Conservation (phyloP, 2,797 vertebrate species). For the Xiphorhynchus erythropygius region DNA sequence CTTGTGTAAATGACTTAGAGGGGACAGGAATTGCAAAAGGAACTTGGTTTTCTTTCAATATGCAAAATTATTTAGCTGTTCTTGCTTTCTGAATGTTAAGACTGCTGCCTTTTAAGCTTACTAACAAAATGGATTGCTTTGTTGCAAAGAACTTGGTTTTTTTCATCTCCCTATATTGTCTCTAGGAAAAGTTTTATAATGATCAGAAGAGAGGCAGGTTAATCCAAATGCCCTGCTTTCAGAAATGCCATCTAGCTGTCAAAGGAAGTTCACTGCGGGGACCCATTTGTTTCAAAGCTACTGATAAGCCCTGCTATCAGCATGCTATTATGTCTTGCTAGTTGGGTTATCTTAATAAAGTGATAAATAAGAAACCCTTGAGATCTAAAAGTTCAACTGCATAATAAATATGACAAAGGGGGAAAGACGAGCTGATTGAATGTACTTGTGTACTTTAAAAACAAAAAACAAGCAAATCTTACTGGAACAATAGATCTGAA, state of each 20-base stretch:
- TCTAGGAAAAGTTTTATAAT: background rate
- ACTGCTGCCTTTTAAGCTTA: background rate
- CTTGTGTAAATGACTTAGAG: background rate
- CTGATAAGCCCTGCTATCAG: constrained; percentile 29
- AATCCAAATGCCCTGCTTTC: background rate
- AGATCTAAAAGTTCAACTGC: background rate
- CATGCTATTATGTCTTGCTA: background rate
- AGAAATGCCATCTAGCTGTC: constrained; percentile 47
- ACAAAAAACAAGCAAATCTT: background rate
- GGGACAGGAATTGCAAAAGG: background rate
- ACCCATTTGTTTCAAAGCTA: constrained; percentile 14
- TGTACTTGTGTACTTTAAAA: background rate
- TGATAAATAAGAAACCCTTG: constrained; percentile 15
- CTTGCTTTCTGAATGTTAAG: background rate
- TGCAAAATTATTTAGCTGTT: background rate
- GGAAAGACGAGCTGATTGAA: background rate
- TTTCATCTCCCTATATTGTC: background rate
- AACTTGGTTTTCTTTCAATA: background rate
- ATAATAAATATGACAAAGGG: background rate
- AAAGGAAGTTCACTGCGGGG: constrained; percentile 1
- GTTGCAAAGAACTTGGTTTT: background rate
- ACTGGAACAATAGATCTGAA: background rate
- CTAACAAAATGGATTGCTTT: background rate
- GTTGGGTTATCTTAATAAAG: constrained; percentile 1
- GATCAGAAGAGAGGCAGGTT: background rate